Base-by-base conservation (phyloP, 2,888 invertebrate genomes). In the Meghimatium bilineatum region DNA sequence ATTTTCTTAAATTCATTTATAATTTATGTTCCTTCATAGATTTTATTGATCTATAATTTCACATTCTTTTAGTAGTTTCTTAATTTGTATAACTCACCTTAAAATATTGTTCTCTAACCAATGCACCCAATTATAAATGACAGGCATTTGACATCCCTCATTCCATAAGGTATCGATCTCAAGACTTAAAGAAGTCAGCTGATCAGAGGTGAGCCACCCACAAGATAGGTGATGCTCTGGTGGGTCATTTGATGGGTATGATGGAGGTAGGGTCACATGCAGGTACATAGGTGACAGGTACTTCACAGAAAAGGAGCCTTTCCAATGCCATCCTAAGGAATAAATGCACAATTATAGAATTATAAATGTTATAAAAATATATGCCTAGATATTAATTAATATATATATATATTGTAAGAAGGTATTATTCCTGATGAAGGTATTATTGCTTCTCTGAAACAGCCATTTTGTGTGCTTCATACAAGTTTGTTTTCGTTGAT, bases 61-160 rank as follows among this genome's bases (percentile, higher is more conserved):
- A 8, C 6, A 12, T 44, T 44, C 12, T 8, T 12, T 44, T 44
- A 8, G 12, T 44, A 44, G 44, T 44, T 44, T 44, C 44, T 44
- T n/a, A n/a, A n/a, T n/a, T n/a, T 29, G n/a, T 44, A 20, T 20
- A 6, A 63, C 80, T 74, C 85, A 90, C 90, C 88, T 88, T 17
- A 90, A 82, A 26, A 87, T 69, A 80, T 89, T 88, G 78, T 91
- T 89, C 77, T 91, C 89, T 44, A 92, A 82, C 91, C 91, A 91
- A 79, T 91, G 90, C 17, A 90, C 83, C 92, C 92, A 92, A 12
- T 90, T 89, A 81, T 88, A 91, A 3, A 92, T 69, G 49, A 91
- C 86, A 2, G 91, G 91, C 88, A 90, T 89, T 1, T 87, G 87
- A 20, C 78, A 80, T 1, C 76, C 79, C 36, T 86, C 88, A 26